Evolutionary conservation across 2,797 vertebrate genomes (phyloP).

Genomic region (Columba guinea): DNA sequence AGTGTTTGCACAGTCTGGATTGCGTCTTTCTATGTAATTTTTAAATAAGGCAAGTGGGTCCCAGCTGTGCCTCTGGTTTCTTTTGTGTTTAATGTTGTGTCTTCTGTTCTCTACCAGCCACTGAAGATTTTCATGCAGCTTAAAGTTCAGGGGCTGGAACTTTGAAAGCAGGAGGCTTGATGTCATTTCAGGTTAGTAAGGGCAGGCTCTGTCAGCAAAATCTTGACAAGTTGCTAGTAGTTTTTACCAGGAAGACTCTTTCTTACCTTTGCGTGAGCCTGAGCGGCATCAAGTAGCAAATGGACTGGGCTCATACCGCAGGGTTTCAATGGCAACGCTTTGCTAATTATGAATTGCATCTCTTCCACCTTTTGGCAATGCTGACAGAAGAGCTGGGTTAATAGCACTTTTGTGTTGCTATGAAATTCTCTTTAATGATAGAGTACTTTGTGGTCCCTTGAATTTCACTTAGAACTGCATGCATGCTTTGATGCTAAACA

Average conservation of each 20-base stretch:
- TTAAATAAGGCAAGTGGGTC: background rate
- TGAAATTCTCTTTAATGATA: background rate
- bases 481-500: background rate
- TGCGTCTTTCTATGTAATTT: background rate
- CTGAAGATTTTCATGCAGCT: background rate
- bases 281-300: background rate
- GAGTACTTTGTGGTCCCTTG: background rate
- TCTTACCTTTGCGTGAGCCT: background rate
- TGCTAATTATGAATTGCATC: background rate
- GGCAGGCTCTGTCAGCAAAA: conserved; percentile 18
- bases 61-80: background rate
- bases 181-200: conserved; percentile 6
- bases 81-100: background rate
- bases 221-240: background rate
- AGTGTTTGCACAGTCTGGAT: background rate
- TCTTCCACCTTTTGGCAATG: background rate
- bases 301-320: background rate
- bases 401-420: background rate
- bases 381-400: background rate
- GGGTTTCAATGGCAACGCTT: background rate
- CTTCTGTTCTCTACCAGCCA: background rate
- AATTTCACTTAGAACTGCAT: background rate
- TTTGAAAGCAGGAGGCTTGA: background rate
- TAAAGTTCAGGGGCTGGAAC: background rate
- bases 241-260: background rate